Conservation (phyloP, 2,113 vertebrate species). For the Nycticryphes semicollaris region DNA sequence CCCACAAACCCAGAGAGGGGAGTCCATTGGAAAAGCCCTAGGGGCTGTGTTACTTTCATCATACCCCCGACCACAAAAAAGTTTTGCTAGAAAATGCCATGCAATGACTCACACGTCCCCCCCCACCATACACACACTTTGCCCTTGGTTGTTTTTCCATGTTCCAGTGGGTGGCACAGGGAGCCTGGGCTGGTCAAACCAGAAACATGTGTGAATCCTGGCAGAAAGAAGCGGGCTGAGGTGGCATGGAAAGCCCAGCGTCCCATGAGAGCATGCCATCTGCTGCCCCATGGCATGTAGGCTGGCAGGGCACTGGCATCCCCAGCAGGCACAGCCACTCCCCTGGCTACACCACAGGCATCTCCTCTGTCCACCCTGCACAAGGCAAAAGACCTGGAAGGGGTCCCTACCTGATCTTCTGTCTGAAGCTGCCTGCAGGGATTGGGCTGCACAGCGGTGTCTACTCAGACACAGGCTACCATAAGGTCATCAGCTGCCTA, state of each 20-base stretch:
- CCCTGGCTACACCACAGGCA: background rate
- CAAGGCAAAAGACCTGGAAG: background rate
- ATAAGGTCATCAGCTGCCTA: background rate
- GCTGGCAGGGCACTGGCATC: background rate
- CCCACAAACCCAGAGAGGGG: background rate
- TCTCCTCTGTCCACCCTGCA: background rate
- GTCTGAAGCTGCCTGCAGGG: background rate
- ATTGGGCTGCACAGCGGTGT: accelerated
- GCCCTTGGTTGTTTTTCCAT: accelerated
- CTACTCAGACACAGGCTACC: background rate
- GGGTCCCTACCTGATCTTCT: background rate
- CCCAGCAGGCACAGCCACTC: background rate
- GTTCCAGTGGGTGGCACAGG: background rate
- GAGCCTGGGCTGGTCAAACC: accelerated
- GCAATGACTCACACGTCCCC: background rate
- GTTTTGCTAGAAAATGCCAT: background rate
- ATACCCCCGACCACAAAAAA: background rate
- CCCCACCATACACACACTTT: accelerated
- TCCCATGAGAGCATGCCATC: background rate
- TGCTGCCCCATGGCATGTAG: background rate
- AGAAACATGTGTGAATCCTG: background rate
- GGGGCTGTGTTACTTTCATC: background rate
- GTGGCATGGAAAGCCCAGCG: background rate
- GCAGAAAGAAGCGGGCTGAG: background rate
- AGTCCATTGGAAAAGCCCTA: background rate